A percentile compares a stretch with the other conserved stretches of the same genome.
These are phyloP conservation scores for Aradus depressus DNA, from an alignment of 2,888 invertebrate species.

Conservation along the genomic window DNA sequence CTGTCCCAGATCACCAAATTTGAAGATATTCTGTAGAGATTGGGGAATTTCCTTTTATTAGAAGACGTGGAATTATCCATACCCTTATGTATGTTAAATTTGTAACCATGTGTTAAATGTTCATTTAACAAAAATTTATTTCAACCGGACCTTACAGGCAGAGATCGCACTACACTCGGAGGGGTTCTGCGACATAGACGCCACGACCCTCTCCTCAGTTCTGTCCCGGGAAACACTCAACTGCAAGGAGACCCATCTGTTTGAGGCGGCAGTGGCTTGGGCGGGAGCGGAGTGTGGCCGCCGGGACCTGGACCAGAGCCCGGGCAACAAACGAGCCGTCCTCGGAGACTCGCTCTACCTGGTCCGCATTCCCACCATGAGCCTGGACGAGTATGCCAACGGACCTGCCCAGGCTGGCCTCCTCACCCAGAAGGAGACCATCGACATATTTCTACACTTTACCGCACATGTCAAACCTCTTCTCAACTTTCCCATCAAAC, in stretches of 20 bases:
- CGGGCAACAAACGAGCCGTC: conserved; percentile 61
- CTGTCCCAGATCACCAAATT: too few species aligned
- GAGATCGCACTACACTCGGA: conserved; percentile 93
- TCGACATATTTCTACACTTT: conserved; percentile 88
- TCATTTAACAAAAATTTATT: too few species aligned
- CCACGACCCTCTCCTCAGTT: conserved; percentile 82
- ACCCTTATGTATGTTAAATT: too few species aligned
- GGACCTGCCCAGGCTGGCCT: conserved; percentile 88
- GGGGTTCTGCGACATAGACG: conserved; percentile 91
- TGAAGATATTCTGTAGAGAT: too few species aligned
- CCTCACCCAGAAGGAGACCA: conserved; percentile 83
- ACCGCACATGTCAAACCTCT: conserved; percentile 79
- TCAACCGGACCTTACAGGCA: conserved; percentile 49
- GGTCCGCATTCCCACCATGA: conserved; percentile 89
- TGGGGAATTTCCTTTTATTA: too few species aligned
- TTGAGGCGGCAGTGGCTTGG: conserved; percentile 88
- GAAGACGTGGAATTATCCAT: too few species aligned
- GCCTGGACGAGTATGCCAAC: conserved; percentile 86
- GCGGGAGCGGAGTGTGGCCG: conserved; percentile 81
- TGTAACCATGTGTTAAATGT: too few species aligned
- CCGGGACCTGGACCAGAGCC: conserved; percentile 65
- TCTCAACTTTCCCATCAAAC: conserved; percentile 69
- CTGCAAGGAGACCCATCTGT: conserved; percentile 82
- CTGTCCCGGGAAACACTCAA: conserved; percentile 86
- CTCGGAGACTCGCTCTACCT: conserved; percentile 70